Conservation (phyloP, 2,797 vertebrate genomes). For the Pipistrellus pygmaeus region DNA sequence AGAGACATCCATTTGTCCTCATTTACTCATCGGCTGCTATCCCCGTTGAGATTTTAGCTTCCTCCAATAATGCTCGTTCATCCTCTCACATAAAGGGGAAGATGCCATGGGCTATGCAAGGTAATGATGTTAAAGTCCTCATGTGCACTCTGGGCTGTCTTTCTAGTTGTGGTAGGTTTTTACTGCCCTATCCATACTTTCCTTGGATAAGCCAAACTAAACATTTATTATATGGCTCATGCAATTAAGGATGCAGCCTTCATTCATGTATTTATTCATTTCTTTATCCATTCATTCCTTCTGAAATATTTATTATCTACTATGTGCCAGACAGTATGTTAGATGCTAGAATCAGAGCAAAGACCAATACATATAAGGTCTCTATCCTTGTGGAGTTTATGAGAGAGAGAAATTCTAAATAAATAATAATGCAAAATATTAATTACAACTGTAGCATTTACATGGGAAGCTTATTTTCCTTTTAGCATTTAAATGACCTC, state of each 20-base stretch:
- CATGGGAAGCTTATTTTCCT: conserved; percentile 47
- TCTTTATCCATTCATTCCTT: conserved; percentile 17
- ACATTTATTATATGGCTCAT: background rate
- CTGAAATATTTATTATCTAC: conserved; percentile 41
- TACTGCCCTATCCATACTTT: background rate
- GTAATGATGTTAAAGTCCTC: background rate
- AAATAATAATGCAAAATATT: conserved; percentile 34
- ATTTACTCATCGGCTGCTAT: conserved; percentile 49
- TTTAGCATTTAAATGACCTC: conserved; percentile 3
- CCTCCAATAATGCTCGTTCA: conserved; percentile 34
- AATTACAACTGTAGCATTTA: conserved; percentile 19
- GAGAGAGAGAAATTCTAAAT: conserved; percentile 41
- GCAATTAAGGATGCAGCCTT: background rate
- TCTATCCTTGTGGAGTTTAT: background rate
- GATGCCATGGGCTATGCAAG: background rate
- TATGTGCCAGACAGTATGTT: background rate
- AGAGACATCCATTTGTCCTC: conserved; percentile 62
- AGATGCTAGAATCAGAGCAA: conserved; percentile 18
- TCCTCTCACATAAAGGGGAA: conserved; percentile 23
- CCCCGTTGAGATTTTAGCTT: conserved; percentile 29
- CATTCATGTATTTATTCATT: conserved; percentile 15
- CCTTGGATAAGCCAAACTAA: background rate
- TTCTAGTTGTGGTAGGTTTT: background rate
- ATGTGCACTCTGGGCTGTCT: background rate
- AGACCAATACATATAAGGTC: conserved; percentile 29